Percentiles rank a stretch among this genome's conserved stretches.
phyloP scores from a whole-genome alignment of 2,113 vertebrate genomes.

The Leptobrachium leishanense region DNA sequence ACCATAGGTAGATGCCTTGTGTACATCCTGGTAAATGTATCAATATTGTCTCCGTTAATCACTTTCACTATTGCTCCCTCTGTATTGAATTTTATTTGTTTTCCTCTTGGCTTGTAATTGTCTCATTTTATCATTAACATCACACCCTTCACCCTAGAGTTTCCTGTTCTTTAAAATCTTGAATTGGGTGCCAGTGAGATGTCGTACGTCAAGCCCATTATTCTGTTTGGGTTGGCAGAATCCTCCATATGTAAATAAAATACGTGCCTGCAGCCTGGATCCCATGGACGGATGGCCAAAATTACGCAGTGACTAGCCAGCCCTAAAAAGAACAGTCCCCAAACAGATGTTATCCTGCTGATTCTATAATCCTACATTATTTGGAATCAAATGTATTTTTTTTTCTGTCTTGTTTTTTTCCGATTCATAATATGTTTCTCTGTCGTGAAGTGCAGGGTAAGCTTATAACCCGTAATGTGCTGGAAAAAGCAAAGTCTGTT shows the following conservation, averaged over 20 bases:
- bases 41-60: too few relatives aligned
- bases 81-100: too few relatives aligned
- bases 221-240: not conserved
- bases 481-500: not conserved
- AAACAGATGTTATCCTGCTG: conserved; percentile 12
- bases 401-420: not conserved
- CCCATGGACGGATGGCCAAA: conserved; percentile 3
- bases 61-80: too few relatives aligned
- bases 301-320: not conserved
- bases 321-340: not conserved
- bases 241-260: not conserved
- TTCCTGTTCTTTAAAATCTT: too few relatives aligned
- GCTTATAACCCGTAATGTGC: not conserved
- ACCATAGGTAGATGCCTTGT: too few relatives aligned
- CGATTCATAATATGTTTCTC: not conserved
- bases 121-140: too few relatives aligned
- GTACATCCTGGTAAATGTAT: too few relatives aligned
- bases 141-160: too few relatives aligned
- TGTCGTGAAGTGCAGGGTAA: not conserved
- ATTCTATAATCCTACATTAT: not conserved
- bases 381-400: not conserved
- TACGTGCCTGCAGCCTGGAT: not conserved
- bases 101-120: too few relatives aligned
- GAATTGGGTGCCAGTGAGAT: not conserved
- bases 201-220: not conserved